Conservation (phyloP, 1,140 invertebrate genomes). For the Drosophila virilis region DNA sequence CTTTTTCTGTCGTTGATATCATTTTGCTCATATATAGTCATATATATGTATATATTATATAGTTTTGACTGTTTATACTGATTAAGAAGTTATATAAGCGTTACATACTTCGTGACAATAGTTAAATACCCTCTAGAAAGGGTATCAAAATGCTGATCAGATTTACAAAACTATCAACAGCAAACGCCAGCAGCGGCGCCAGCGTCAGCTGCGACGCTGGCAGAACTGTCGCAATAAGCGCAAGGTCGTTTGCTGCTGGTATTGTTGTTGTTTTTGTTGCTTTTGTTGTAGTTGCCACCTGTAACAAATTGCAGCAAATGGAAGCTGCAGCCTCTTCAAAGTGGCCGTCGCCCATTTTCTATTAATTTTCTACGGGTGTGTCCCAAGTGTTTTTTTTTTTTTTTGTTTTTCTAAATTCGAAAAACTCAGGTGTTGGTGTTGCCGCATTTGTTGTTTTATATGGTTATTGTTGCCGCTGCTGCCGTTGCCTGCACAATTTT, state of each 20-base stretch:
- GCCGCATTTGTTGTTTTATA: background rate
- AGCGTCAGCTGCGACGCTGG: conserved; percentile 20
- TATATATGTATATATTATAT: too few relatives aligned
- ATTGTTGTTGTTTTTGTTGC: conserved; percentile 27
- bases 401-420: conserved; percentile 27
- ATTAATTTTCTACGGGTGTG: conserved; percentile 56
- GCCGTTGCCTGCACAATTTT: conserved; percentile 68
- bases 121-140: too few relatives aligned
- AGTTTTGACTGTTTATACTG: too few relatives aligned
- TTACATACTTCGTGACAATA: too few relatives aligned
- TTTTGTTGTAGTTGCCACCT: conserved; percentile 50
- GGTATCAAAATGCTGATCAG: conserved; percentile 11
- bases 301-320: conserved; percentile 72
- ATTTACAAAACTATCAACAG: conserved; percentile 38
- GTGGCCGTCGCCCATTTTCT: conserved; percentile 47
- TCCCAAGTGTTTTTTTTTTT: too few relatives aligned
- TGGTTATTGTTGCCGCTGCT: background rate
- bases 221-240: conserved; percentile 59
- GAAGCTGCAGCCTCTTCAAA: conserved; percentile 56
- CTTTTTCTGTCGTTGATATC: too few relatives aligned
- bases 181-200: conserved; percentile 37
- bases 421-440: conserved; percentile 33
- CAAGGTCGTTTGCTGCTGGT: conserved; percentile 58
- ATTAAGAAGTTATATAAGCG: too few relatives aligned
- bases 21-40: too few relatives aligned